Evolutionary conservation across 1,140 invertebrate species (phyloP), one percentile per base, ranked within the genome.

Genomic region (Vanessa atalanta): DNA sequence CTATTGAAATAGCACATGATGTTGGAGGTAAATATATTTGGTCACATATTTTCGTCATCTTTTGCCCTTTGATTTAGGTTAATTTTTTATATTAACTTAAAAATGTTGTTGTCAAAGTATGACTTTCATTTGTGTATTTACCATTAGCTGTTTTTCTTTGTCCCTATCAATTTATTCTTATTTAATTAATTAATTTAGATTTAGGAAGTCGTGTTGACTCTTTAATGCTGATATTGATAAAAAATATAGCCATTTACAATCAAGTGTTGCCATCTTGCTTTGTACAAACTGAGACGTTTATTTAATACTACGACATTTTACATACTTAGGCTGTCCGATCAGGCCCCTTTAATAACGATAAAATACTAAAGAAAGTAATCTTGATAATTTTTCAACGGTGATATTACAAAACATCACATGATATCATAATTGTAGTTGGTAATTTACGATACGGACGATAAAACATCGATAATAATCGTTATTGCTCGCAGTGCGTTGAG

Each of bases 1-100:
- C 94, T n/a, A 91, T 90, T 31, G 93, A 93, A 68, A 88, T 94
- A 86, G 93, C 93, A 76, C 93, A 94, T 86, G 93, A 94, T 84
- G 93, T 93, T 83, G 89, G 93, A 91, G 93, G 93, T 94, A 71
- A 81, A 68, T 71, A 12, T 16, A n/a, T n/a, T n/a, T n/a, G n/a
- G n/a, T n/a, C n/a, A n/a, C n/a, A n/a, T n/a, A n/a, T n/a, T n/a
- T n/a, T n/a, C n/a, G n/a, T n/a, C n/a, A n/a, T n/a, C n/a, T n/a
- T n/a, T n/a, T n/a, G n/a, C n/a, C n/a, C n/a, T n/a, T n/a, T n/a
- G n/a, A n/a, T n/a, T 20, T 20, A 20, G 20, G 20, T 20, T 20
- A 0, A 20, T 20, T 20, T 20, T 20, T 20, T 20, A 20, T 20
- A 20, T 20, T 0, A 20, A 20, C 20, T 20, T 0, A 20, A 20